Evolutionary conservation across 1,140 invertebrate genomes (phyloP).

Genomic region (Lineus longissimus): DNA sequence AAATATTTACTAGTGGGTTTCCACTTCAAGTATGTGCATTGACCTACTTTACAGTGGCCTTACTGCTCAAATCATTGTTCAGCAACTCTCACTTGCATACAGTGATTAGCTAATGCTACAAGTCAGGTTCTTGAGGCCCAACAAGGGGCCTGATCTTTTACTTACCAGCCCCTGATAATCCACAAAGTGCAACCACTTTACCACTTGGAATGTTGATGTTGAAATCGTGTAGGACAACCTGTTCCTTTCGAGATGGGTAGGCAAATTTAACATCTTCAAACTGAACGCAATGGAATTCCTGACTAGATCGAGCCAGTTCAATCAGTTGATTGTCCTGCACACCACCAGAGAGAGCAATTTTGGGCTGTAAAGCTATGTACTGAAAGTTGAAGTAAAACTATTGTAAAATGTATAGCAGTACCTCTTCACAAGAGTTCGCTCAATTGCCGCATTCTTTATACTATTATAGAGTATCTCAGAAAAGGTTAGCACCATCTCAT

Average conservation of each 20-base stretch:
- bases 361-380: conserved; percentile 11
- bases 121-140: no score
- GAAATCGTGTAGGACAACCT: conserved; percentile 78
- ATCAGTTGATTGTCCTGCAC: not conserved
- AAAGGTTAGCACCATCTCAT: no score
- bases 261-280: conserved; percentile 70
- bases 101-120: no score
- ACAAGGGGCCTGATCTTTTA: no score
- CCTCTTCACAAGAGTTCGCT: no score
- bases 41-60: no score
- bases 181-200: conserved; percentile 86
- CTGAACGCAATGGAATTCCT: not conserved
- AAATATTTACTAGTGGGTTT: not conserved
- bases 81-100: no score
- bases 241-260: conserved; percentile 80
- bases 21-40: not conserved
- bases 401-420: conserved; percentile 5
- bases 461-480: no score
- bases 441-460: no score
- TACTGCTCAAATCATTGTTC: no score
- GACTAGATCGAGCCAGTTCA: not conserved
- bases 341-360: not conserved
- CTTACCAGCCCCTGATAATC: conserved; percentile 71
- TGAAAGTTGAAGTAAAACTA: not conserved
- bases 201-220: conserved; percentile 76